Evolutionary conservation across 1,140 invertebrate species (phyloP).

Genomic region (Plutomurus gul): DNA sequence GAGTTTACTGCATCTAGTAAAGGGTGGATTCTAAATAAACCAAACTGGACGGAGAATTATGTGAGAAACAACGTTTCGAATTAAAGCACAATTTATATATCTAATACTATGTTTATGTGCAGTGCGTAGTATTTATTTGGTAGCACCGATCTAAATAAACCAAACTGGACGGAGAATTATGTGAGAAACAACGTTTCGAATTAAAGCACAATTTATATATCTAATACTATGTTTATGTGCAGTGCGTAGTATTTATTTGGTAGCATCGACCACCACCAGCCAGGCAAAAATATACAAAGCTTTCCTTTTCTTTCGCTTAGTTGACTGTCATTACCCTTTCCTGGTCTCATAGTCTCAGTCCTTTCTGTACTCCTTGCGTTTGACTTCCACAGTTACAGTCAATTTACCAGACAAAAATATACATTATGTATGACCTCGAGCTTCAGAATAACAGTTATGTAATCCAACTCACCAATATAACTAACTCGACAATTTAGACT

Average conservation of each 20-base stretch:
- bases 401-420: not conserved
- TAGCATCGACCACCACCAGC: not conserved
- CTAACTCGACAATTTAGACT: not conserved
- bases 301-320: not conserved
- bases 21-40: not conserved
- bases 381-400: not conserved
- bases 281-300: not conserved
- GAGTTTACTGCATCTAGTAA: slow-evolving; percentile 2
- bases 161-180: not conserved
- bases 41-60: not conserved
- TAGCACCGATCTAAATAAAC: not conserved
- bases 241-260: no score
- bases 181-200: no score
- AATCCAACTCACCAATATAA: not conserved
- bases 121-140: no score
- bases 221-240: no score
- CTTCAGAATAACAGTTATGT: not conserved
- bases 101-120: no score
- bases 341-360: no score
- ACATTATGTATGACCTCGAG: not conserved
- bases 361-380: no score
- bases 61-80: no score
- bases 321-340: not conserved
- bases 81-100: no score
- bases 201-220: no score